phyloP scores from a whole-genome alignment of 2,888 invertebrate species.

The Thelaira solivaga region DNA sequence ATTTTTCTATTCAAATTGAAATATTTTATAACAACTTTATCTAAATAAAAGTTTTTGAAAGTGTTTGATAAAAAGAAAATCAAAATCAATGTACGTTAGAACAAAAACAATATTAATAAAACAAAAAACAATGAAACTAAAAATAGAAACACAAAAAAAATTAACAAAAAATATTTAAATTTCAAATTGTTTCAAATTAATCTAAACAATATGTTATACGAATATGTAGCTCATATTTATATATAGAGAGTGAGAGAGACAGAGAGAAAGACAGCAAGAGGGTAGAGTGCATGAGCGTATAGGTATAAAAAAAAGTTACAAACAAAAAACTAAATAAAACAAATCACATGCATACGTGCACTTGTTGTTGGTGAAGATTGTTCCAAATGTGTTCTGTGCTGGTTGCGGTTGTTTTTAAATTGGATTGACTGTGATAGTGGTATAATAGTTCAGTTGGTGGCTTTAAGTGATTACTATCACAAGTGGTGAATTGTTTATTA shows the following conservation, averaged over 20 bases:
- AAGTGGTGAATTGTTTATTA: conserved; percentile 28
- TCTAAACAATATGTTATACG: not conserved
- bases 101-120: not conserved
- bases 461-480: conserved; percentile 47
- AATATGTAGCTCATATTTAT: not conserved
- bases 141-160: not conserved
- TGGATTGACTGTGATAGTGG: conserved; percentile 22
- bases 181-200: not conserved
- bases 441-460: conserved; percentile 34
- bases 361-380: conserved; percentile 69
- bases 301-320: too few relatives aligned
- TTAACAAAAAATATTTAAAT: not conserved
- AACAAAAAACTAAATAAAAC: too few relatives aligned
- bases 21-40: too few relatives aligned
- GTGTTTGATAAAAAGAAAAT: too few relatives aligned
- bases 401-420: conserved; percentile 63
- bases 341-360: conserved; percentile 76
- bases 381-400: conserved; percentile 68
- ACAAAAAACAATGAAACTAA: not conserved
- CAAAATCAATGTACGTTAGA: too few relatives aligned
- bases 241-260: not conserved
- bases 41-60: too few relatives aligned
- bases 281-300: conserved; percentile 3
- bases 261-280: not conserved
- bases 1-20: too few relatives aligned